phyloP scores from a whole-genome alignment of 2,888 invertebrate genomes.

The Ceraclea dissimilis region DNA sequence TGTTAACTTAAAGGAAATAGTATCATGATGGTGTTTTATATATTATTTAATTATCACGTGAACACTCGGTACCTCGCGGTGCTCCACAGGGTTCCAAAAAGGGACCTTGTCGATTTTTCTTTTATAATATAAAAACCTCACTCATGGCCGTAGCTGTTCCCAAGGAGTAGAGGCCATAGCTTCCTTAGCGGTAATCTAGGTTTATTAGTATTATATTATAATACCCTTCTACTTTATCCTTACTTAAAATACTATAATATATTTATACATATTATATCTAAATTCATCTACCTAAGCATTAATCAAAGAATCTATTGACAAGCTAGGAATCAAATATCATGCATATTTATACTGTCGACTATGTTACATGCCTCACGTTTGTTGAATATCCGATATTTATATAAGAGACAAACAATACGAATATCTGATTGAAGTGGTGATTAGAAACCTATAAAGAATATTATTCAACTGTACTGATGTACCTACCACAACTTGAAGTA shows the following conservation, averaged over 20 bases:
- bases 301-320: neutral
- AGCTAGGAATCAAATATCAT: neutral
- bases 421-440: too few species aligned
- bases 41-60: slow-evolving; percentile 4
- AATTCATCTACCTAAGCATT: neutral
- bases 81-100: slow-evolving; percentile 3
- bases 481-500: too few species aligned
- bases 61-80: slow-evolving; percentile 1
- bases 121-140: neutral
- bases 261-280: too few species aligned
- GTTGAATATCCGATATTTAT: too few species aligned
- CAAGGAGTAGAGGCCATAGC: neutral
- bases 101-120: slow-evolving; percentile 4
- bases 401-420: too few species aligned
- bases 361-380: neutral
- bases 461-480: too few species aligned
- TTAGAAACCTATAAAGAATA: too few species aligned
- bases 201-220: too few species aligned
- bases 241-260: neutral
- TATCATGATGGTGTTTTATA: neutral
- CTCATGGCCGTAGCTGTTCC: neutral
- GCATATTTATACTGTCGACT: neutral
- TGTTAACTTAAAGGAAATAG: neutral
- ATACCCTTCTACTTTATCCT: neutral
- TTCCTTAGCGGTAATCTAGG: neutral